phyloP scores from a whole-genome alignment of 1,140 invertebrate species.

The Aphaenogaster rudis region DNA sequence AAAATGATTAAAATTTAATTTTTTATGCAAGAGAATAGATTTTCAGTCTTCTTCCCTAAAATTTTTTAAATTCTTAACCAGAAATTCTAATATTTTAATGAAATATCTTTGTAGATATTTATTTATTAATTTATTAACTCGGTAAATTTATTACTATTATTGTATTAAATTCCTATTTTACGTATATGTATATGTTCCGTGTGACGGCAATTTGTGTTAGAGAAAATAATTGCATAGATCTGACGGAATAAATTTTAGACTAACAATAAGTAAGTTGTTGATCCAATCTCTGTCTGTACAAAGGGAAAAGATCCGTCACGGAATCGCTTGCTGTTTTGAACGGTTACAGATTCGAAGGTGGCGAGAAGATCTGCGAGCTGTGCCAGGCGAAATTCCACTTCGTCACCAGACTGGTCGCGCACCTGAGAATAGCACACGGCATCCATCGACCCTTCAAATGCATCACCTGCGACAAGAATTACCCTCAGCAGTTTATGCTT shows the following conservation, averaged over 20 bases:
- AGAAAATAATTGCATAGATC: not conserved
- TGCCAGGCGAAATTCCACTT: slow-evolving; percentile 83
- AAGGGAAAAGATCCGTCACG: not conserved
- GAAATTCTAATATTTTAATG: slow-evolving; percentile 3
- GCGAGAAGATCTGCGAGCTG: slow-evolving; percentile 77
- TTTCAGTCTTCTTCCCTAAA: not conserved
- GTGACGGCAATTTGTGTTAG: not conserved
- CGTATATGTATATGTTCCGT: not conserved
- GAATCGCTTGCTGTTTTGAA: not conserved
- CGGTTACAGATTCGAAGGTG: slow-evolving; percentile 67
- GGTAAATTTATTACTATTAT: not conserved
- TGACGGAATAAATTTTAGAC: not conserved
- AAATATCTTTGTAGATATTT: not conserved
- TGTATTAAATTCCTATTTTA: not conserved
- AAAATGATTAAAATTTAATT: not conserved
- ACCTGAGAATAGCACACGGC: slow-evolving; percentile 85
- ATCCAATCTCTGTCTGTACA: not conserved
- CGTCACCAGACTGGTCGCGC: slow-evolving; percentile 84
- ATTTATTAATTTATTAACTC: not conserved
- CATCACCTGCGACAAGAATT: slow-evolving; percentile 84
- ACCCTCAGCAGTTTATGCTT: slow-evolving; percentile 86
- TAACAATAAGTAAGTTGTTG: not conserved
- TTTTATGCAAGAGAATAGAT: not conserved
- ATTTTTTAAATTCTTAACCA: not conserved
- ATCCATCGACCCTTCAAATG: slow-evolving; percentile 86